Percentiles rank a stretch among this genome's conserved stretches.
Conservation (phyloP, 2,113 vertebrate genomes). For the Thunnus maccoyii region DNA sequence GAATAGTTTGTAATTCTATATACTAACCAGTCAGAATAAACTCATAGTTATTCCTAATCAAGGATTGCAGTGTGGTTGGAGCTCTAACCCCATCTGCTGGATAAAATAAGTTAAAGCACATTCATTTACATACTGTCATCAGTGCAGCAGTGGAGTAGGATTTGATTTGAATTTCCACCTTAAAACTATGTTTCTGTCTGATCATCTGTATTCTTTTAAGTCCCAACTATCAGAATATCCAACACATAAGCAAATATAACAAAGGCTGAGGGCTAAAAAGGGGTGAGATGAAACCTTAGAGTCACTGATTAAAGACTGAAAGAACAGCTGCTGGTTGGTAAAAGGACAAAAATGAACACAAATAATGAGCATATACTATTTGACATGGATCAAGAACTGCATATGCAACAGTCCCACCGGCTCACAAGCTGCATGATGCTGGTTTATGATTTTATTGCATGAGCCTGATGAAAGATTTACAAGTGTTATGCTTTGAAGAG, state of each 20-base stretch:
- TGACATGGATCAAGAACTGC: not conserved
- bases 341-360: constrained; percentile 3
- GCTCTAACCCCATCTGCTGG: constrained; percentile 71
- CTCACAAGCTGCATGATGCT: not conserved
- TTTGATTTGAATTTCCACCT: not conserved
- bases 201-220: not conserved
- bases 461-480: constrained; percentile 36
- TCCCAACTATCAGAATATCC: not conserved
- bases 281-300: not conserved
- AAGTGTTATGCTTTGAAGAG: not conserved
- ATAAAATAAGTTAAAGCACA: constrained; percentile 20
- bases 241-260: not conserved
- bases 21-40: not conserved
- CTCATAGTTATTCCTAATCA: not conserved
- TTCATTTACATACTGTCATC: not conserved
- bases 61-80: constrained; percentile 16
- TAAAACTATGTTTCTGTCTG: not conserved
- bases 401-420: too few species aligned
- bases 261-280: not conserved
- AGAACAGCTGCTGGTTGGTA: not conserved
- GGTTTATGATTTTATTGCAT: constrained; percentile 26
- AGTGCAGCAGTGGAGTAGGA: not conserved
- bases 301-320: not conserved
- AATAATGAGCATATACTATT: not conserved
- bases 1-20: not conserved